Percentiles rank a stretch among this genome's conserved stretches.
phyloP scores from a whole-genome alignment of 2,797 vertebrate genomes.

The Euthynnus affinis region DNA sequence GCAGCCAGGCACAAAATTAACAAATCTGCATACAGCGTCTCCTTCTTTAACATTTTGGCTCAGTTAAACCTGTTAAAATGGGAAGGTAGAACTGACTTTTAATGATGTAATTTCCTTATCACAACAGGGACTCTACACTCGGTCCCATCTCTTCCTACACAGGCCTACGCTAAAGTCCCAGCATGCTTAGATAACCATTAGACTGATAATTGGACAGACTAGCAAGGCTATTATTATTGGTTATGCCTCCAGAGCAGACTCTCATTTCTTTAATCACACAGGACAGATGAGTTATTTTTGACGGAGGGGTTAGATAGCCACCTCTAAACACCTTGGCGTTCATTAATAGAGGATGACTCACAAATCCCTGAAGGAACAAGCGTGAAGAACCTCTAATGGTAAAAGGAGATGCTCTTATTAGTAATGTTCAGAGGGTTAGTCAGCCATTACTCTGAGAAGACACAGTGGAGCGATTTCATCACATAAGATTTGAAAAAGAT shows the following conservation, averaged over 20 bases:
- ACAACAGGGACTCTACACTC: constrained; percentile 42
- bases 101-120: constrained; percentile 50
- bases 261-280: constrained; percentile 56
- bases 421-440: constrained; percentile 18
- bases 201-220: constrained; percentile 58
- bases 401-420: constrained; percentile 17
- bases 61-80: constrained; percentile 36
- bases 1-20: constrained; percentile 66
- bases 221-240: constrained; percentile 42
- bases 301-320: constrained; percentile 27
- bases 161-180: constrained; percentile 27
- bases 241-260: constrained; percentile 35
- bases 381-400: constrained; percentile 32
- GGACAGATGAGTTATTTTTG: constrained; percentile 47
- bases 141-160: constrained; percentile 17
- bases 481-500: constrained; percentile 15
- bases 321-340: constrained; percentile 31
- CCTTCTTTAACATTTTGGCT: constrained; percentile 29
- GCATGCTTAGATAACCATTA: constrained; percentile 53
- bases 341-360: constrained; percentile 47
- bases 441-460: constrained; percentile 15
- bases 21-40: constrained; percentile 35
- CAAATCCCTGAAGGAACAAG: constrained; percentile 28
- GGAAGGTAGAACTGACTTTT: constrained; percentile 23
- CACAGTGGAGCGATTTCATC: constrained; percentile 5